Percentiles rank a stretch among this genome's conserved stretches.
phyloP scores from a whole-genome alignment of 2,888 invertebrate species.

The Noctuana brunneofusca region DNA sequence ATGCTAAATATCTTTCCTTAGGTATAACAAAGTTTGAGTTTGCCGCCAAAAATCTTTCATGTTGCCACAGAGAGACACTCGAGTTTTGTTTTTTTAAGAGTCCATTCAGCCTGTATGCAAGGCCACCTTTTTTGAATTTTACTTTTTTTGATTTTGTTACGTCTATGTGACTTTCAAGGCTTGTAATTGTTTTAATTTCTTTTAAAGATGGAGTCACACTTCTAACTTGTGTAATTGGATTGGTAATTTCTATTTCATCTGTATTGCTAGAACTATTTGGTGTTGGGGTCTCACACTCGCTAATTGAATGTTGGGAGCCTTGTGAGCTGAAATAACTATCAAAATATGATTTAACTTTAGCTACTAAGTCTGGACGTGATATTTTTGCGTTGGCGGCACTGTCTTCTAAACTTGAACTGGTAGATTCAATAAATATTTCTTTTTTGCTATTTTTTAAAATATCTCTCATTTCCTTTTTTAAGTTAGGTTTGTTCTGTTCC shows the following conservation, averaged over 20 bases:
- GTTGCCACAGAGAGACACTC: constrained; percentile 77
- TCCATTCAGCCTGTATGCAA: constrained; percentile 67
- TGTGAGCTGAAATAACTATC: constrained; percentile 64
- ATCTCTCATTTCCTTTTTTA: constrained; percentile 8
- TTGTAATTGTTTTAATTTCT: constrained; percentile 15
- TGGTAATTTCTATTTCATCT: constrained; percentile 61
- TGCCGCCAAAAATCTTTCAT: constrained; percentile 76
- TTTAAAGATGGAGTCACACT: constrained; percentile 31
- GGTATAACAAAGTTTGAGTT: constrained; percentile 70
- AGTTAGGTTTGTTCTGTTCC: background rate
- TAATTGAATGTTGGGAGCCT: constrained; percentile 63
- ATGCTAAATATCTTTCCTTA: constrained; percentile 55
- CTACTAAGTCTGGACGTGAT: constrained; percentile 44
- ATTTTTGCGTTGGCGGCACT: constrained; percentile 1
- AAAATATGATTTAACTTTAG: constrained; percentile 63
- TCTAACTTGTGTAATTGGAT: constrained; percentile 47
- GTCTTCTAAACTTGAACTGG: constrained; percentile 20
- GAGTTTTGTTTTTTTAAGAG: constrained; percentile 74
- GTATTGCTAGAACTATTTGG: constrained; percentile 53
- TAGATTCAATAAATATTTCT: background rate
- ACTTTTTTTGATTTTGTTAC: constrained; percentile 52
- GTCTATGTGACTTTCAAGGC: constrained; percentile 36
- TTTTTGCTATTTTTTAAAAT: background rate
- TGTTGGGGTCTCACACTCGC: constrained; percentile 59
- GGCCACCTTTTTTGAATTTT: constrained; percentile 73